phyloP scores from a whole-genome alignment of 2,113 vertebrate species.

The Ophiodon elongatus region DNA sequence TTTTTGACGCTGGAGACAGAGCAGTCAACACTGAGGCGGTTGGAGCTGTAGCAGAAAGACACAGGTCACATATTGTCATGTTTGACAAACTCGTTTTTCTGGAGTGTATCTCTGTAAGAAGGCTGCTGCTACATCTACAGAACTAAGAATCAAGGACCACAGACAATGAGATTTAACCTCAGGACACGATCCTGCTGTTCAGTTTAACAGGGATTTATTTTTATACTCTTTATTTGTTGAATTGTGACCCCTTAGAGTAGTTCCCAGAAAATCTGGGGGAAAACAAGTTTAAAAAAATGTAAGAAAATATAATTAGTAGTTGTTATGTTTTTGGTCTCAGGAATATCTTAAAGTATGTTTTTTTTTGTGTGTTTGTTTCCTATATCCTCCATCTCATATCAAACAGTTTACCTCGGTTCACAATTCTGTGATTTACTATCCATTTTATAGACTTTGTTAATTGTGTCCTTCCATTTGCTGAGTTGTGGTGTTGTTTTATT shows the following conservation, averaged over 20 bases:
- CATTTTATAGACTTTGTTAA: no score
- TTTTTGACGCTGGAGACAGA: background rate
- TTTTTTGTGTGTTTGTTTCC: no score
- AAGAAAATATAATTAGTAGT: no score
- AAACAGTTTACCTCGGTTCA: no score
- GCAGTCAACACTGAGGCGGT: constrained; percentile 11
- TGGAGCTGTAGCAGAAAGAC: constrained; percentile 37
- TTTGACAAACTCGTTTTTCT: constrained; percentile 66
- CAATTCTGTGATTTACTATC: no score
- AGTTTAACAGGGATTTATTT: background rate
- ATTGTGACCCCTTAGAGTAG: background rate
- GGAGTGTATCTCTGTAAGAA: constrained; percentile 26
- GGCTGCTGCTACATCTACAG: constrained; percentile 25
- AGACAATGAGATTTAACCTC: background rate
- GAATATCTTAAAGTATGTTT: no score
- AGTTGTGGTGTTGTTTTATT: no score
- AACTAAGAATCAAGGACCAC: background rate
- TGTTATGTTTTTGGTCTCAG: no score
- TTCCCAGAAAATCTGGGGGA: background rate
- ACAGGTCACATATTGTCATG: constrained; percentile 20
- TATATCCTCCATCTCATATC: no score
- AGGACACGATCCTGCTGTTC: background rate
- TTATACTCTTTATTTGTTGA: background rate
- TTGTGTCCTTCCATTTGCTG: no score
- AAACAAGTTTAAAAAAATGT: background rate